These are phyloP conservation scores for Cerastis leucographa DNA, from an alignment of 2,888 invertebrate genomes.

Conservation along the genomic window DNA sequence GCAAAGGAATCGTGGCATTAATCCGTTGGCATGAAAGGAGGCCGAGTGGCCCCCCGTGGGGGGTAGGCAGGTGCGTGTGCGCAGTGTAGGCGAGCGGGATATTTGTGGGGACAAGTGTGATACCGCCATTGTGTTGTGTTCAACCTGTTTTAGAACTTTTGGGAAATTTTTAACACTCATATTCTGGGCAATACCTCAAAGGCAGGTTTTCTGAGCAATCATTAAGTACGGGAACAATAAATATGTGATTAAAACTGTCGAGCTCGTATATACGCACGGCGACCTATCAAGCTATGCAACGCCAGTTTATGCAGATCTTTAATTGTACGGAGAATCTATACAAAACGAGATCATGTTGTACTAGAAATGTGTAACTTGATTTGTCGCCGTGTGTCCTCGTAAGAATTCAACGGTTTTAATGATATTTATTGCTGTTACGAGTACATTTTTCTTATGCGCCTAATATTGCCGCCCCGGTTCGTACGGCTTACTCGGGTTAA, in stretches of 20 bases:
- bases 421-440: not conserved
- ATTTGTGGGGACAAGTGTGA: slow-evolving; percentile 68
- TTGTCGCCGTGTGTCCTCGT: no score
- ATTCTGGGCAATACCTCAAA: not conserved
- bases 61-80: slow-evolving; percentile 85
- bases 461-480: not conserved
- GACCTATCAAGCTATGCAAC: no score
- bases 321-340: no score
- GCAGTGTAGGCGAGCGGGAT: slow-evolving; percentile 68
- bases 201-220: fast-evolving
- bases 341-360: no score
- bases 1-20: slow-evolving; percentile 80
- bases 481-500: not conserved
- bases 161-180: not conserved
- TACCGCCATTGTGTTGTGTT: slow-evolving; percentile 37
- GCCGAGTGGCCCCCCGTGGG: slow-evolving; percentile 79
- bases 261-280: not conserved
- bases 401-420: no score
- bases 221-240: not conserved
- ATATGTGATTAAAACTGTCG: not conserved
- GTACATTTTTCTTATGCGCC: no score
- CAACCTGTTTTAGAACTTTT: slow-evolving; percentile 38
- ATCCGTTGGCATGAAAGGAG: slow-evolving; percentile 82
- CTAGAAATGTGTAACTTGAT: no score
- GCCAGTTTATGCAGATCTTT: no score